phyloP scores from a whole-genome alignment of 2,113 vertebrate genomes.

The Zosterops japonicus region DNA sequence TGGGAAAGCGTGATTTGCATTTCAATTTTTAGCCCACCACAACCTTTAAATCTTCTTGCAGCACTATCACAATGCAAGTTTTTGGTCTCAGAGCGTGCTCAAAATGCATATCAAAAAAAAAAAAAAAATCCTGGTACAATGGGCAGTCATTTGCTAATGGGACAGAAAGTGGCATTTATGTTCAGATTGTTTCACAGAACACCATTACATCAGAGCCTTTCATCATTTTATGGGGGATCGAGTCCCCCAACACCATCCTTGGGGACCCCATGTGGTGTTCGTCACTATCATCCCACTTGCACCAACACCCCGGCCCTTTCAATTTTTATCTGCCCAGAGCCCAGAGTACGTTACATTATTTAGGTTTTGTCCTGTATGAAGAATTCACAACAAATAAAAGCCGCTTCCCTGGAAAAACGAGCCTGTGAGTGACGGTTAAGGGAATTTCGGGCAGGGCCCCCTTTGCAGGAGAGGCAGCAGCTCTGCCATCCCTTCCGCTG shows the following conservation, averaged over 20 bases:
- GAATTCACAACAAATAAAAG: conserved; percentile 37
- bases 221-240: not conserved
- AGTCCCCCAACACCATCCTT: conserved; percentile 8
- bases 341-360: not conserved
- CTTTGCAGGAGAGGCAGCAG: conserved; percentile 1
- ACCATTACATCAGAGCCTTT: conserved; percentile 38
- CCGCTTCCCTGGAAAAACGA: not conserved
- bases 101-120: conserved; percentile 28
- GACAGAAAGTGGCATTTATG: not conserved
- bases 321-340: conserved; percentile 22
- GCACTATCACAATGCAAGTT: conserved; percentile 58
- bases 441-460: not conserved
- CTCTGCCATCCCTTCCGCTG: not conserved
- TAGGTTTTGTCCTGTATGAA: conserved; percentile 18
- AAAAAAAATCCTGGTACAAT: conserved; percentile 11
- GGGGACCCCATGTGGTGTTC: not conserved
- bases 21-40: conserved; percentile 69
- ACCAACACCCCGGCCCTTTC: not conserved
- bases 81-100: conserved; percentile 26
- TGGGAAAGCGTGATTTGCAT: conserved; percentile 74
- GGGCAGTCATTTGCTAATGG: conserved; percentile 32
- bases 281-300: not conserved
- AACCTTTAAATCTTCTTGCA: conserved; percentile 70
- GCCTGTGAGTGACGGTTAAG: not conserved
- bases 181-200: conserved; percentile 18